Base-by-base conservation (phyloP, 2,797 vertebrate genomes). In the Argentina silus region DNA sequence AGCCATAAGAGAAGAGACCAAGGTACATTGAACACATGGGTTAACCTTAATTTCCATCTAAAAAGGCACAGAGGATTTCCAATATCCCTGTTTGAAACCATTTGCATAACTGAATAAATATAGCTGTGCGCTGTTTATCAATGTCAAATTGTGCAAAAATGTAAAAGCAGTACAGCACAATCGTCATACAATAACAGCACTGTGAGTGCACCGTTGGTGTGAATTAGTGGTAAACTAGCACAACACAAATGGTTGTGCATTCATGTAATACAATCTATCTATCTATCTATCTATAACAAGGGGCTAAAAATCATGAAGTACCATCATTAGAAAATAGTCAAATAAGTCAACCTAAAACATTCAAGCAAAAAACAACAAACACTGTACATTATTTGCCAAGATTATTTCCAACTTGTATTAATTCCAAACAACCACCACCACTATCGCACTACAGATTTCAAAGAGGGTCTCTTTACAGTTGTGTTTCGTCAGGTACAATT, bases 21-120 rank as follows among this genome's bases (percentile, higher is more conserved):
- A n/a, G 70, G 71, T 83, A 53, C 12, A 63, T 27, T 69, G 72
- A 82, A 75, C 78, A 81, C 62, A 78, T 74, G 80, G 82, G 82
- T 79, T 51, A 60, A 69, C 75, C 50, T 77, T 75, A 83, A 57
- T 86, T 84, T 76, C 85, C 83, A 85, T 23, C 48, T 67, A 80
- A 63, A 87, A 92, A 93, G 91, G 91, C 93, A 93, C 91, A 81
- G 68, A 76, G 78, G 83, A 82, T 73, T 76, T 67, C 71, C 72
- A 57, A 67, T 23, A 67, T 77, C 82, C 81, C 81, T 78, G 84
- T 66, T 72, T 71, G 59, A 90, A 72, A 88, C 82, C 75, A 85
- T 86, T 91, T 93, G 90, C 89, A 93, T 88, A 89, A 85, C 19
- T 83, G 80, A 93, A 93, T 92, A 92, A 90, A 92, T 91, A 92